These are phyloP conservation scores for Philereme vetulata DNA, from an alignment of 2,888 invertebrate species.

Conservation along the genomic window DNA sequence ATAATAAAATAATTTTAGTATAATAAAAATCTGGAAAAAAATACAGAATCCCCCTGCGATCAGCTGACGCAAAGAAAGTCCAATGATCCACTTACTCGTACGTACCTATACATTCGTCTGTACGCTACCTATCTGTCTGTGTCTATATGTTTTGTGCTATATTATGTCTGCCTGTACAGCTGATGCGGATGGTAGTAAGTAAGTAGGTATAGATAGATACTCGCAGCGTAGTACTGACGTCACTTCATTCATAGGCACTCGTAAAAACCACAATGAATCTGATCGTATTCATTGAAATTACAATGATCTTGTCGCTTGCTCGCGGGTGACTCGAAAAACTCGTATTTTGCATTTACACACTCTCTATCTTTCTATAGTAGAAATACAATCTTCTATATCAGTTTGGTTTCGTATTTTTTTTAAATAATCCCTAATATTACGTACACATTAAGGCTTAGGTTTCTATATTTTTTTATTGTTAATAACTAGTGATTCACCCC, in stretches of 20 bases:
- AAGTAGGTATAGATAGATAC: constrained; percentile 40
- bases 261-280: constrained; percentile 62
- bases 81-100: constrained; percentile 62
- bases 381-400: background rate
- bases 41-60: constrained; percentile 39
- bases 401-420: background rate
- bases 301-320: constrained; percentile 10
- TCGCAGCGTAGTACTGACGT: constrained; percentile 65
- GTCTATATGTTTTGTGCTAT: background rate
- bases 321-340: background rate
- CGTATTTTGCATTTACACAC: constrained; percentile 6
- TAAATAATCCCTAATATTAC: too few relatives aligned
- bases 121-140: constrained; percentile 8
- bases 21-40: background rate
- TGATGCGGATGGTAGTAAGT: constrained; percentile 26
- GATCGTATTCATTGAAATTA: constrained; percentile 35
- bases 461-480: too few relatives aligned
- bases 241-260: constrained; percentile 71
- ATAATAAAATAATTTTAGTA: too few relatives aligned
- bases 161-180: constrained; percentile 17
- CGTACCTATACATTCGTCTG: constrained; percentile 34
- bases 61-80: constrained; percentile 75
- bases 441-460: too few relatives aligned
- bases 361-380: too few relatives aligned
- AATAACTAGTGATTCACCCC: too few relatives aligned